phyloP scores from a whole-genome alignment of 2,888 invertebrate species.

The Orchestes rusci region DNA sequence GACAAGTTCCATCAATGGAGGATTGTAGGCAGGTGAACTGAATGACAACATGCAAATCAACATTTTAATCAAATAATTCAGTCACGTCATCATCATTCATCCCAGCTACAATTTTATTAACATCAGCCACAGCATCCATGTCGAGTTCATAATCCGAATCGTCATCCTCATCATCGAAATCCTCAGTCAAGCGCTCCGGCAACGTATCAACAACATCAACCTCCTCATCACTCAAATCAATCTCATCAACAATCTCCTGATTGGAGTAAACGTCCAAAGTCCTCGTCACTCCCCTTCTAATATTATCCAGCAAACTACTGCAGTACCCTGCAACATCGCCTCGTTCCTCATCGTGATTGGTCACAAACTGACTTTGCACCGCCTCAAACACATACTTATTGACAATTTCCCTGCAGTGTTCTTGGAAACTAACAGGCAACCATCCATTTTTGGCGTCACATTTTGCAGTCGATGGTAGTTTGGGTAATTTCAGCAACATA shows the following conservation, averaged over 20 bases:
- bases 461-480: conserved; percentile 50
- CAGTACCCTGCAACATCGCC: conserved; percentile 25
- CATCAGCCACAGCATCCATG: conserved; percentile 36
- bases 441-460: conserved; percentile 73
- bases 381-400: conserved; percentile 45
- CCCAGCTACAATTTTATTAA: conserved; percentile 33
- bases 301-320: conserved; percentile 32
- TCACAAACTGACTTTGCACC: too few relatives aligned
- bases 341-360: conserved; percentile 28
- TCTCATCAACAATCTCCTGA: conserved; percentile 21
- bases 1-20: too few relatives aligned
- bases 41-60: background rate
- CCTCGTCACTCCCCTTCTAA: conserved; percentile 25
- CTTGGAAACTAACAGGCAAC: conserved; percentile 64
- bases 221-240: conserved; percentile 29
- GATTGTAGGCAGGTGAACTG: too few relatives aligned
- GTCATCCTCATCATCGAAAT: conserved; percentile 29
- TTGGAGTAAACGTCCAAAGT: conserved; percentile 21
- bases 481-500: conserved; percentile 61
- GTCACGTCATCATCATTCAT: conserved; percentile 7
- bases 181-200: conserved; percentile 29
- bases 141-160: conserved; percentile 34
- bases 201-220: conserved; percentile 28
- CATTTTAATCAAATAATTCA: background rate
- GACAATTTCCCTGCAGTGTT: conserved; percentile 65